Conservation (phyloP, 2,888 invertebrate genomes). For the Platerodrilus igneus region DNA sequence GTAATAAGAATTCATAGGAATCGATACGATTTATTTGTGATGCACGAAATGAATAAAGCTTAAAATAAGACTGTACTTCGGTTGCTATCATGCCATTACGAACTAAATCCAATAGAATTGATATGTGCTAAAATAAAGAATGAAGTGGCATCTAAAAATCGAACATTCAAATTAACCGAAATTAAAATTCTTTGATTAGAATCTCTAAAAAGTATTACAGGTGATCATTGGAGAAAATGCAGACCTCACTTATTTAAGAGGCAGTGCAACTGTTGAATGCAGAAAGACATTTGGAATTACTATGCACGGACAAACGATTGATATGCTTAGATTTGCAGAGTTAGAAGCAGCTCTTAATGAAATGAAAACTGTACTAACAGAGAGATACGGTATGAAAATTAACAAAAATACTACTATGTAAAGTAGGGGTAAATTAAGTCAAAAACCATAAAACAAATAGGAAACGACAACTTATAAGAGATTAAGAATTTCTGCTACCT, state of each 20-base stretch:
- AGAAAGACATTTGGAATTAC: too few relatives aligned
- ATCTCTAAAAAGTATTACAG: neutral
- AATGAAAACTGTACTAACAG: too few relatives aligned
- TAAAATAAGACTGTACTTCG: constrained; percentile 34
- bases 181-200: constrained; percentile 21
- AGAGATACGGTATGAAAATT: too few relatives aligned
- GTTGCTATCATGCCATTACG: constrained; percentile 37
- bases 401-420: too few relatives aligned
- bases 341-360: too few relatives aligned
- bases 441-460: too few relatives aligned
- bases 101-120: constrained; percentile 37
- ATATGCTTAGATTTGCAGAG: too few relatives aligned
- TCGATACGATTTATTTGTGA: constrained; percentile 21
- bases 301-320: too few relatives aligned
- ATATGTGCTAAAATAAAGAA: constrained; percentile 30
- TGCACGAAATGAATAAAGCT: constrained; percentile 34
- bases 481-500: too few relatives aligned
- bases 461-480: too few relatives aligned
- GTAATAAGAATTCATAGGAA: constrained; percentile 12
- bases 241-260: neutral
- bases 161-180: constrained; percentile 25
- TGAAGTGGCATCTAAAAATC: constrained; percentile 21
- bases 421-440: too few relatives aligned
- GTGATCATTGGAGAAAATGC: constrained; percentile 11
- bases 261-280: too few relatives aligned